Conservation (phyloP, 2,888 invertebrate genomes). For the Eristalinus sepulchralis region DNA sequence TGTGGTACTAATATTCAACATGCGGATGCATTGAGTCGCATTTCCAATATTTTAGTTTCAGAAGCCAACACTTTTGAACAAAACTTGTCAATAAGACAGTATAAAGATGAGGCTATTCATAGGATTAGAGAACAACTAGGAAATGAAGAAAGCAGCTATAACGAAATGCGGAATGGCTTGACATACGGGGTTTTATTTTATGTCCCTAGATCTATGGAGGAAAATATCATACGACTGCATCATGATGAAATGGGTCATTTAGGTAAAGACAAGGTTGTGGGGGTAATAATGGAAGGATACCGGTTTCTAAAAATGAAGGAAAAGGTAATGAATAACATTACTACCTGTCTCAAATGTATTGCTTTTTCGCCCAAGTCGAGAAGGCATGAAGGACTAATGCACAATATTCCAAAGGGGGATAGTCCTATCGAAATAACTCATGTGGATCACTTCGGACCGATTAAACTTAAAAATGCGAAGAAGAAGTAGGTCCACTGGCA, state of each 20-base stretch:
- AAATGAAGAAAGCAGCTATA: conserved; percentile 28
- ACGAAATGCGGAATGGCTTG: conserved; percentile 63
- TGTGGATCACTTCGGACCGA: conserved; percentile 45
- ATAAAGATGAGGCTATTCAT: too few species aligned
- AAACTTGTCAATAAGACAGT: too few species aligned
- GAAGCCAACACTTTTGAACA: conserved; percentile 55
- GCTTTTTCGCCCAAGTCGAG: conserved; percentile 16
- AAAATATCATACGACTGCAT: conserved; percentile 29
- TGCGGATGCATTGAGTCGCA: not conserved
- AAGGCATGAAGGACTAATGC: conserved; percentile 58
- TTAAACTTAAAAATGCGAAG: not conserved
- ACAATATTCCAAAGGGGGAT: conserved; percentile 46
- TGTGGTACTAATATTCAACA: conserved; percentile 7
- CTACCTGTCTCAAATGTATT: conserved; percentile 48
- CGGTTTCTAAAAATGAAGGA: conserved; percentile 51
- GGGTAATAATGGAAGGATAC: conserved; percentile 10
- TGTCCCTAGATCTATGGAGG: conserved; percentile 39
- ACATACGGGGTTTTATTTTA: conserved; percentile 52
- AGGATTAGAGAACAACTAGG: too few species aligned
- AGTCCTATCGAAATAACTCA: conserved; percentile 71
- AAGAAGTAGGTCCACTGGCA: not conserved
- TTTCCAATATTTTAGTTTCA: conserved; percentile 2
- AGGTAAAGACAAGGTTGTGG: conserved; percentile 25
- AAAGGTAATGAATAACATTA: conserved; percentile 20
- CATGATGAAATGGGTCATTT: conserved; percentile 53